Base-by-base conservation (phyloP, 2,888 invertebrate genomes). In the Nomada fucata region DNA sequence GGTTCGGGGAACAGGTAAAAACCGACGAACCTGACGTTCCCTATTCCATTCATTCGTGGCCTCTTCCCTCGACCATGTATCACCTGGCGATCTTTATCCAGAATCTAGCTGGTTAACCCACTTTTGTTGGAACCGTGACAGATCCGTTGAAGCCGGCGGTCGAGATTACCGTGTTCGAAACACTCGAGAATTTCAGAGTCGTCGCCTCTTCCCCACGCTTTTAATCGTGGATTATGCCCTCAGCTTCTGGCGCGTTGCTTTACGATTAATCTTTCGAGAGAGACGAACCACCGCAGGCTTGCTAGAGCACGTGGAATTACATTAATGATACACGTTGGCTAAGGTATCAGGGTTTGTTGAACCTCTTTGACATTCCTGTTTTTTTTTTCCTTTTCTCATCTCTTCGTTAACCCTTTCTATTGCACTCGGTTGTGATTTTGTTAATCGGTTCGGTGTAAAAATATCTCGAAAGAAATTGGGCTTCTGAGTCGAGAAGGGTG, bases 81-180 rank as follows among this genome's bases (percentile, higher is more conserved):
- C 84, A 86, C 78, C 80, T 79, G 86, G 80, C 79, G 68, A 72
- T 78, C 71, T 86, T 88, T 88, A 88, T 78, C 82, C 69, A 64
- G 76, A 76, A 83, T 82, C 75, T 82, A 78, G 76, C 80, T 84
- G 88, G 84, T 88, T 87, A 88, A 88, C 82, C 72, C 79, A 81
- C 81, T 83, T 84, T 76, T 78, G 68, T 76, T 63, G 55, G 42
- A 59, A 52, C 55, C 75, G 72, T 81, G 82, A 82, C 84, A 79
- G 76, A 82, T 84, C 72, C 68, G 61, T 84, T 47, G 60, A 76
- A 26, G 59, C 42, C n/a, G 15, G 29, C 20, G 42, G 44, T 11
- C 26, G n/a, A 71, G 79, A 75, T 79, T 71, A 76, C 60, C 10
- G n/a, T 29, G 44, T 47, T 70, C 47, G 20, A 9, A n/a, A 9